phyloP scores from a whole-genome alignment of 2,888 invertebrate species.

The Morpho helenor region DNA sequence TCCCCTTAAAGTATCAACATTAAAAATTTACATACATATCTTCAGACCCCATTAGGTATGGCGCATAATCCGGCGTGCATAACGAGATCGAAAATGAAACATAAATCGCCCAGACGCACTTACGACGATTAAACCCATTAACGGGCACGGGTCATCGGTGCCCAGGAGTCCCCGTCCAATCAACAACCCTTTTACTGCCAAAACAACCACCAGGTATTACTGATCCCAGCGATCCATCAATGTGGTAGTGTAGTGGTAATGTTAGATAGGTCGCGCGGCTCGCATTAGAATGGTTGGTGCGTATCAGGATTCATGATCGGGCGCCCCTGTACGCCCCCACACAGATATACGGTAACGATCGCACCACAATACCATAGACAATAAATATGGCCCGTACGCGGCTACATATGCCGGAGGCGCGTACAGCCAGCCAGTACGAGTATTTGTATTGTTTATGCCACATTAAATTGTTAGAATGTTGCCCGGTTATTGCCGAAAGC shows the following conservation, averaged over 20 bases:
- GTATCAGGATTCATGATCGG: constrained; percentile 76
- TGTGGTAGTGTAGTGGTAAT: constrained; percentile 22
- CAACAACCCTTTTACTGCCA: constrained; percentile 62
- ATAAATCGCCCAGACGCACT: constrained; percentile 73
- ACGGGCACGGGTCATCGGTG: constrained; percentile 65
- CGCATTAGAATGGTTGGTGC: constrained; percentile 56
- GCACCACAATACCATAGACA: constrained; percentile 74
- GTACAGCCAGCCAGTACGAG: constrained; percentile 52
- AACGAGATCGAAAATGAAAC: constrained; percentile 78
- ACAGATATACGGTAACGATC: constrained; percentile 75
- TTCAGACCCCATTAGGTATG: constrained; percentile 49
- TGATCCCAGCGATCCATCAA: constrained; percentile 27
- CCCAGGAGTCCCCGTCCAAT: constrained; percentile 61
- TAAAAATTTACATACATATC: constrained; percentile 54
- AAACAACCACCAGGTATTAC: constrained; percentile 27
- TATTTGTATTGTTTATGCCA: constrained; percentile 75
- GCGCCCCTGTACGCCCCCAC: constrained; percentile 62
- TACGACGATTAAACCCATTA: constrained; percentile 75
- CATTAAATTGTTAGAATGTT: constrained; percentile 78
- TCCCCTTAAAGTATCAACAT: neutral
- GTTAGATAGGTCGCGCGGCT: constrained; percentile 47
- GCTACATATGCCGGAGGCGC: constrained; percentile 61
- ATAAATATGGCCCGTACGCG: constrained; percentile 71
- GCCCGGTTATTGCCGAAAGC: constrained; percentile 75
- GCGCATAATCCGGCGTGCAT: constrained; percentile 68